These are phyloP conservation scores for Tetheella fluctuosa DNA, from an alignment of 2,888 invertebrate genomes.

Conservation along the genomic window DNA sequence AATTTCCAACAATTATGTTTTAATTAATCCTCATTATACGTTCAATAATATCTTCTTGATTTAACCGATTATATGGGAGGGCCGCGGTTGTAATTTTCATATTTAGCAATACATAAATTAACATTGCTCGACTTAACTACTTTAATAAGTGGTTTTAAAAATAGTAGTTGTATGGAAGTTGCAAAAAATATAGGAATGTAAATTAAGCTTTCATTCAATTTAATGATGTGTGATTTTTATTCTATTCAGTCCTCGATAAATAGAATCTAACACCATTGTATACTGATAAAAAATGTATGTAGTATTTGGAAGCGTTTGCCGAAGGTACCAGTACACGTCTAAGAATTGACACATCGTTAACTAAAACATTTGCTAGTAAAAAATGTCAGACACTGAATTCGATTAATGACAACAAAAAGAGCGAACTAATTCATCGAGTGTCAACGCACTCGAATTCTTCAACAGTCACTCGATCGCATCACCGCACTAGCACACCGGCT, in stretches of 20 bases:
- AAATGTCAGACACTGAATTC: slow-evolving; percentile 42
- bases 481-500: slow-evolving; percentile 28
- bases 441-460: slow-evolving; percentile 56
- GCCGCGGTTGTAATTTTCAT: slow-evolving; percentile 40
- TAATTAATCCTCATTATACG: slow-evolving; percentile 60
- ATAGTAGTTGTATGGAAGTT: slow-evolving; percentile 8
- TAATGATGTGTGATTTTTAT: not conserved
- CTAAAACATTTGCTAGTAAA: slow-evolving; percentile 26
- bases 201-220: not conserved
- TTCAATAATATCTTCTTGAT: slow-evolving; percentile 55
- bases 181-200: not conserved
- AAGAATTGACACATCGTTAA: slow-evolving; percentile 14
- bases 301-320: not conserved
- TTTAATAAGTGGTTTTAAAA: slow-evolving; percentile 28
- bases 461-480: slow-evolving; percentile 43
- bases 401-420: slow-evolving; percentile 63
- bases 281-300: not conserved
- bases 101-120: slow-evolving; percentile 42
- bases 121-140: slow-evolving; percentile 21
- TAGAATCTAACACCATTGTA: slow-evolving; percentile 8
- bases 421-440: slow-evolving; percentile 56
- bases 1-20: slow-evolving; percentile 64
- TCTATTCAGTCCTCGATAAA: not conserved
- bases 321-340: slow-evolving; percentile 4
- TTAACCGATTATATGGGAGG: slow-evolving; percentile 45